phyloP scores from a whole-genome alignment of 2,113 vertebrate genomes.

The Rhynchomys soricoides region DNA sequence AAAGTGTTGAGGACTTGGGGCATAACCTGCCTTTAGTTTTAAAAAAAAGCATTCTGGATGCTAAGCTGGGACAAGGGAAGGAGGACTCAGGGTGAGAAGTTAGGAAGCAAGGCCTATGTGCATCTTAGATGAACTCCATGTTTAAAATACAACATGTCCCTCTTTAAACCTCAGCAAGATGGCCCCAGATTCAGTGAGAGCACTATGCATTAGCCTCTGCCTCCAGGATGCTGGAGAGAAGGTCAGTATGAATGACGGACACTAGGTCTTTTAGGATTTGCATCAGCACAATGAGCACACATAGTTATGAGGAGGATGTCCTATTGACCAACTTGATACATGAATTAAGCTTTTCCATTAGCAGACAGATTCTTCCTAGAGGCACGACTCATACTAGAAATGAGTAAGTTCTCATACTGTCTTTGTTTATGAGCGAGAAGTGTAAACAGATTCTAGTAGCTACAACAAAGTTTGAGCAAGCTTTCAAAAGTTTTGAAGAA shows the following conservation, averaged over 20 bases:
- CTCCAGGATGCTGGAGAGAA: background rate
- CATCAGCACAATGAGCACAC: background rate
- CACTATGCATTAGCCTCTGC: background rate
- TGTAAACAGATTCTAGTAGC: background rate
- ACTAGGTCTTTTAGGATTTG: background rate
- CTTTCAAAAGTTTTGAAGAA: slow-evolving; percentile 46
- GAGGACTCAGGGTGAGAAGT: background rate
- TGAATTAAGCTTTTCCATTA: slow-evolving; percentile 51
- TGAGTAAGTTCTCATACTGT: slow-evolving; percentile 2
- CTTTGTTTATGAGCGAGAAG: slow-evolving; percentile 33
- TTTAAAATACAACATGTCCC: background rate
- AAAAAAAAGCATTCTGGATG: slow-evolving; percentile 7
- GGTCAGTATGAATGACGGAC: background rate
- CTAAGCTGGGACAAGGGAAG: background rate
- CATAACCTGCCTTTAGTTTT: background rate
- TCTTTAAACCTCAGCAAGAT: background rate
- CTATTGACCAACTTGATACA: background rate
- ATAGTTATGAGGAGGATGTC: background rate
- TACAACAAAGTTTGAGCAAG: background rate
- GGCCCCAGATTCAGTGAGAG: background rate
- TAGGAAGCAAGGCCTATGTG: background rate
- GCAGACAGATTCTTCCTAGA: slow-evolving; percentile 41
- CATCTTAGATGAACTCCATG: background rate
- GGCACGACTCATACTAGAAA: slow-evolving; percentile 23
- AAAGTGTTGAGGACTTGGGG: background rate